Evolutionary conservation across 1,140 invertebrate genomes (phyloP), one percentile per base, ranked within the genome.

Genomic region (Drosophila arawakana): DNA sequence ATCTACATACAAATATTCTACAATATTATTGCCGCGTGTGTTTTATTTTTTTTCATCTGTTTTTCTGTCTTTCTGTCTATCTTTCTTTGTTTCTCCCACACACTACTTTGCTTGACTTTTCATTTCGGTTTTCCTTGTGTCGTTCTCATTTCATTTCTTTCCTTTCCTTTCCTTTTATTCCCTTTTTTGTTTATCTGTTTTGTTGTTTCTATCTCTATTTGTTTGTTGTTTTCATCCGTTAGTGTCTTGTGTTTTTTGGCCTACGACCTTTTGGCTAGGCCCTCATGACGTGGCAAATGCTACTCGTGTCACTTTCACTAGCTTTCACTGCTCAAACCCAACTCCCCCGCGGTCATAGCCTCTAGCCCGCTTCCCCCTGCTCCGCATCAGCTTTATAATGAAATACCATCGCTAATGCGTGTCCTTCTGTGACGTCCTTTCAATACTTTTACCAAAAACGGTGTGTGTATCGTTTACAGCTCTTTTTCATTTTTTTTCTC

Each of bases 341-440:
- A 18, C 4, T 11, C 4, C 44, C 8, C 13, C 43, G 11, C 43
- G 6, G 43, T 46, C 43, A n/a, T 46, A 18, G 44, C 44, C 8
- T 21, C 18, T 21, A 21, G 18, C 1, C 18, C 18, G 18, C 1
- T 1, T 6, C 7, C 30, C 41, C 7, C 57, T 3, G 50, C 15
- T 30, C 41, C 60, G 34, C 50, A 49, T 34, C 60, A 37, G 65
- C 37, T 70, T 63, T 70, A 62, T 74, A 74, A 74, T 74, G 66
- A 74, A 70, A 74, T 74, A 43, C 72, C 66, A 58, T 44, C 67
- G 66, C 67, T 70, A 74, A 70, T 74, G 72, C 52, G 72, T 62
- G 59, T 81, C 46, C 67, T 72, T 75, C 58, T 61, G 57, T 73
- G 65, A 73, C 71, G 57, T 73, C 57, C 57, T 61, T 69, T 73